These are phyloP conservation scores for Schizothorax lantsangensis DNA, from an alignment of 2,797 vertebrate species.

Conservation along the genomic window DNA sequence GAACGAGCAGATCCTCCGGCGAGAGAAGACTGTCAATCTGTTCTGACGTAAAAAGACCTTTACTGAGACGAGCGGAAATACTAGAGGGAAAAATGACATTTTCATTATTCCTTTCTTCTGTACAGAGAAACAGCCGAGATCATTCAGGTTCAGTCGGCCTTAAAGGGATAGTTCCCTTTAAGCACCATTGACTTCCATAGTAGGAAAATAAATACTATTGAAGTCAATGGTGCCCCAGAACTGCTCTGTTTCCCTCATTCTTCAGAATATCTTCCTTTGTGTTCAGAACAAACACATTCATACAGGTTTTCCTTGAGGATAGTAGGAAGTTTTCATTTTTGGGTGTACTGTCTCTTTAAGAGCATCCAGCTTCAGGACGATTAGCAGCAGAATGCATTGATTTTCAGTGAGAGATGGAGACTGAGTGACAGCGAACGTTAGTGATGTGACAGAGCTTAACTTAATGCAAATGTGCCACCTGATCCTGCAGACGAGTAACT, in stretches of 20 bases:
- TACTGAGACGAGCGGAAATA: constrained; percentile 14
- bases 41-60: constrained; percentile 13
- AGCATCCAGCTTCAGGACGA: neutral
- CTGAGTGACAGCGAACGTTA: neutral
- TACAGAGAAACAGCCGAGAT: neutral
- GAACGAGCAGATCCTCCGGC: neutral
- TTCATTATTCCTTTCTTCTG: neutral
- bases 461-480: neutral
- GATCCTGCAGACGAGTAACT: neutral
- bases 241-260: too few species aligned
- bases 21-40: neutral
- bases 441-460: neutral
- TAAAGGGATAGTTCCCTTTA: too few species aligned
- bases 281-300: too few species aligned
- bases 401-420: neutral
- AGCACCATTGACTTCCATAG: too few species aligned
- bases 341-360: too few species aligned
- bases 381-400: neutral
- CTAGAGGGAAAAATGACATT: neutral
- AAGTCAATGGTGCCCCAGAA: too few species aligned
- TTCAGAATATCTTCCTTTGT: too few species aligned
- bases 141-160: neutral
- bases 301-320: too few species aligned
- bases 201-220: too few species aligned
- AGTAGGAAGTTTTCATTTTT: too few species aligned